phyloP scores from a whole-genome alignment of 2,113 vertebrate genomes.

The Alexandromys fortis region DNA sequence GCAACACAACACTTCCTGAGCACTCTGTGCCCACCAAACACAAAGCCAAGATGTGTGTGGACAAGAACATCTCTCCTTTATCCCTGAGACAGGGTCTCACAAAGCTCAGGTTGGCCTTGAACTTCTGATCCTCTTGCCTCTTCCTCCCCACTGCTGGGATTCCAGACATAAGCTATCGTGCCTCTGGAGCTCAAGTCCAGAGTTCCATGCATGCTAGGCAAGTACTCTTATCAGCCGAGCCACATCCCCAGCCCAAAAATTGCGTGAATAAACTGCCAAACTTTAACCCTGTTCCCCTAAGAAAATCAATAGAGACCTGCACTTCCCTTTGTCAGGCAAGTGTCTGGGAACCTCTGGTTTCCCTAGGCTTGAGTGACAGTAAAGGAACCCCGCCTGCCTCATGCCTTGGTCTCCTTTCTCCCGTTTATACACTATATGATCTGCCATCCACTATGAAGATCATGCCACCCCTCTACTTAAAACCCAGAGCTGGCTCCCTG shows the following conservation, averaged over 20 bases:
- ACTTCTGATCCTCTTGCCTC: neutral
- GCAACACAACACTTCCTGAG: neutral
- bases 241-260: neutral
- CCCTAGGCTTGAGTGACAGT: neutral
- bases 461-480: neutral
- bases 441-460: neutral
- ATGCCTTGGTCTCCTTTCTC: neutral
- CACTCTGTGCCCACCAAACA: too few species aligned
- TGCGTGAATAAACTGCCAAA: neutral
- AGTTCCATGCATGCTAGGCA: neutral
- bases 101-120: neutral
- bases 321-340: neutral
- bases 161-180: neutral
- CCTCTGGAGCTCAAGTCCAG: neutral
- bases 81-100: neutral
- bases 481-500: neutral
- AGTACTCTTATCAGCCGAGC: neutral
- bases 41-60: neutral
- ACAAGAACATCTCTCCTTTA: neutral
- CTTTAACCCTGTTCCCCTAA: neutral
- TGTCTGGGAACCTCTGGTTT: neutral
- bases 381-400: neutral
- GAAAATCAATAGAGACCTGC: neutral
- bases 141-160: neutral
- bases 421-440: neutral